Evolutionary conservation across 1,140 invertebrate species (phyloP).

Genomic region (Drosophila ananassae): DNA sequence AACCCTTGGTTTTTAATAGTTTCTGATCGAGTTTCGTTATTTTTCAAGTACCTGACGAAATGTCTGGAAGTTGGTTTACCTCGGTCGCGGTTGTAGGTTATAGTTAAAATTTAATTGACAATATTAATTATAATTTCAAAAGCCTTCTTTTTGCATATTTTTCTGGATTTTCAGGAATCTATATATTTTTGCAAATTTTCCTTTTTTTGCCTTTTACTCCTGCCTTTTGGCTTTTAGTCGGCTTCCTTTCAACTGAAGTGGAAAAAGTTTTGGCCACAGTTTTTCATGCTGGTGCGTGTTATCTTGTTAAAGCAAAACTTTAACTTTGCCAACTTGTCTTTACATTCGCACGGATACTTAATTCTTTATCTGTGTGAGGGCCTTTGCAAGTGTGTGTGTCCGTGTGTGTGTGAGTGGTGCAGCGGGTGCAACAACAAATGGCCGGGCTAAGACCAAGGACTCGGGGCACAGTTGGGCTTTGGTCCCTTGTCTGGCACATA

Average conservation of each 20-base stretch:
- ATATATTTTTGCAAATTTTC: not conserved
- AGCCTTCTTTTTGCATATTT: not conserved
- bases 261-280: constrained; percentile 77
- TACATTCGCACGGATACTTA: constrained; percentile 62
- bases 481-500: constrained; percentile 74
- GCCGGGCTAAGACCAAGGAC: constrained; percentile 30
- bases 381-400: constrained; percentile 5
- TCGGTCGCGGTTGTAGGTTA: not conserved
- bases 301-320: constrained; percentile 82
- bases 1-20: constrained; percentile 50
- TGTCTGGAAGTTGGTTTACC: not conserved
- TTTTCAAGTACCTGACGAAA: constrained; percentile 25
- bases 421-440: constrained; percentile 70
- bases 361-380: constrained; percentile 36
- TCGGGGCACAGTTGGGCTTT: constrained; percentile 51
- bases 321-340: constrained; percentile 78
- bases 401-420: constrained; percentile 11
- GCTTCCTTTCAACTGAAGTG: constrained; percentile 25
- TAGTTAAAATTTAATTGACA: constrained; percentile 24
- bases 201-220: constrained; percentile 21
- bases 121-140: not conserved
- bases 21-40: constrained; percentile 69
- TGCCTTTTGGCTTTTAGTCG: constrained; percentile 18
- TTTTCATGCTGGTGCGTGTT: constrained; percentile 81
- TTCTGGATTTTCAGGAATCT: constrained; percentile 16